These are phyloP conservation scores for Oxygymnocypris stewartii DNA, from an alignment of 2,113 vertebrate genomes.

Conservation along the genomic window DNA sequence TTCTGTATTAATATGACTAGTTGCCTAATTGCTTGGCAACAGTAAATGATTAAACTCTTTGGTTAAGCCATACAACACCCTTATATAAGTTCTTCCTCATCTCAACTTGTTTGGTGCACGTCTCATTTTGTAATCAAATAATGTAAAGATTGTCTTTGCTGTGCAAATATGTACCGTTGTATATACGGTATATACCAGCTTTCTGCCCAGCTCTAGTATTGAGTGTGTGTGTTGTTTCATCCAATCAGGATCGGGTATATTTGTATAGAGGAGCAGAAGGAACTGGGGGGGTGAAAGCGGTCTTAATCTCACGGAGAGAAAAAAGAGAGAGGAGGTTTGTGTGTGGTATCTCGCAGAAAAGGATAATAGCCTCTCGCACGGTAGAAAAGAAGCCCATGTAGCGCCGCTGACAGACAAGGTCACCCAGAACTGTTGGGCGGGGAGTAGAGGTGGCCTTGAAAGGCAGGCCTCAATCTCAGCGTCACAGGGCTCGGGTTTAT, in stretches of 20 bases:
- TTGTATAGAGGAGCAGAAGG: constrained; percentile 50
- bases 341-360: constrained; percentile 51
- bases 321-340: constrained; percentile 51
- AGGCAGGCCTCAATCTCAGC: constrained; percentile 34
- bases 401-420: constrained; percentile 75
- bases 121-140: not conserved
- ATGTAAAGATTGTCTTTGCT: not conserved
- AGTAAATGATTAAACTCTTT: not conserved
- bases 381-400: constrained; percentile 66
- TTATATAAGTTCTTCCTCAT: not conserved
- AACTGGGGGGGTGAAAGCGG: constrained; percentile 2
- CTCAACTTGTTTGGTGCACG: not conserved
- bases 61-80: not conserved
- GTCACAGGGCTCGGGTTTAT: constrained; percentile 44
- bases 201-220: not conserved
- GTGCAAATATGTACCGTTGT: too few species aligned
- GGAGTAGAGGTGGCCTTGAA: constrained; percentile 51
- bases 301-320: constrained; percentile 67
- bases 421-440: constrained; percentile 67
- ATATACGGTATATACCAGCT: not conserved
- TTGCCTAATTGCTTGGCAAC: not conserved
- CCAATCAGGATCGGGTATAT: constrained; percentile 28
- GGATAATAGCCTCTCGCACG: constrained; percentile 68
- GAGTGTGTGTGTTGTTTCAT: not conserved
- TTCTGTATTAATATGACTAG: not conserved